Conservation (phyloP, 2,888 invertebrate genomes). For the Empis stercorea region DNA sequence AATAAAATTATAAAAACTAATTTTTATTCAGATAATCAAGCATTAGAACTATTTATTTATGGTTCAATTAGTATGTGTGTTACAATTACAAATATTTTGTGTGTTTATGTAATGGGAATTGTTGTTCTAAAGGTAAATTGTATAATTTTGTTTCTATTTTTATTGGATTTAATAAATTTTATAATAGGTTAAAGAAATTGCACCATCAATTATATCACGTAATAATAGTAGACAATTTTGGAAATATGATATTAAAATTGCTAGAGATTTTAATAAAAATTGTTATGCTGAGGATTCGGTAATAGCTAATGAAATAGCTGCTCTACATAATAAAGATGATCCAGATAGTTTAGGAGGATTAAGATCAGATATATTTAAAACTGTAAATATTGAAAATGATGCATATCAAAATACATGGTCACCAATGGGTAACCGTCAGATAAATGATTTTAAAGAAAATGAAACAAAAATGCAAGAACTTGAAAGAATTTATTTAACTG, state of each 20-base stretch:
- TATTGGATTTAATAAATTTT: neutral
- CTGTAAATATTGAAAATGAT: slow-evolving; percentile 16
- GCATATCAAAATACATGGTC: slow-evolving; percentile 32
- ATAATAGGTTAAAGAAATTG: slow-evolving; percentile 46
- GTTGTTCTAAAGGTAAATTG: slow-evolving; percentile 49
- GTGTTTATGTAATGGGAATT: slow-evolving; percentile 57
- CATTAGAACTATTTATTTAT: slow-evolving; percentile 47
- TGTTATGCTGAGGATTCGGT: slow-evolving; percentile 24
- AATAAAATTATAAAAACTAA: slow-evolving; percentile 34
- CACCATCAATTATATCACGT: slow-evolving; percentile 40
- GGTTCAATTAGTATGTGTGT: slow-evolving; percentile 57
- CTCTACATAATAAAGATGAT: slow-evolving; percentile 21
- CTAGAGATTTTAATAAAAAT: slow-evolving; percentile 43
- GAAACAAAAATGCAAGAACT: slow-evolving; percentile 24
- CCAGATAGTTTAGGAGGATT: slow-evolving; percentile 19
- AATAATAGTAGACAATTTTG: slow-evolving; percentile 44
- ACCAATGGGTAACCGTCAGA: slow-evolving; percentile 19
- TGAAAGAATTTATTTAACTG: slow-evolving; percentile 23
- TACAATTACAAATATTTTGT: slow-evolving; percentile 59
- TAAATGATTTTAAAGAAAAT: slow-evolving; percentile 10
- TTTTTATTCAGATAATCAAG: slow-evolving; percentile 45
- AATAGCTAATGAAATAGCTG: slow-evolving; percentile 30
- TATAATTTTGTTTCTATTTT: slow-evolving; percentile 3
- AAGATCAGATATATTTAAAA: slow-evolving; percentile 17
- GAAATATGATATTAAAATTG: slow-evolving; percentile 49